These are phyloP conservation scores for Seira sanloemensis DNA, from an alignment of 2,888 invertebrate species.

Conservation along the genomic window DNA sequence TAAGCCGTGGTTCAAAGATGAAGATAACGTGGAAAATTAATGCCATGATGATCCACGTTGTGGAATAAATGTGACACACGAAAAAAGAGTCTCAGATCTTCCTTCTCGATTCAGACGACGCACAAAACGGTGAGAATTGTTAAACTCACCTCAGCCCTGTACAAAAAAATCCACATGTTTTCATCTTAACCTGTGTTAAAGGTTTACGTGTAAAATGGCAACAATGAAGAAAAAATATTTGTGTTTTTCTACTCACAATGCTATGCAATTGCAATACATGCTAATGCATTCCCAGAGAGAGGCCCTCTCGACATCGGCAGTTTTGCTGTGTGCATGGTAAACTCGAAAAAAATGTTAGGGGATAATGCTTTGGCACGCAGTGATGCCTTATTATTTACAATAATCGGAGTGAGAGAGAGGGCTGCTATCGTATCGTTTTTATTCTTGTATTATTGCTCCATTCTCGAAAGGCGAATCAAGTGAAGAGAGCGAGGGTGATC, in stretches of 20 bases:
- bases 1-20: too few relatives aligned
- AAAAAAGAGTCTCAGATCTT: too few relatives aligned
- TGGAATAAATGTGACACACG: too few relatives aligned
- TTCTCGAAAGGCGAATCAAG: constrained; percentile 15
- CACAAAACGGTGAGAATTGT: neutral
- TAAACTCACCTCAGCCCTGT: neutral
- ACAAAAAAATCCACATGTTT: neutral
- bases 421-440: neutral
- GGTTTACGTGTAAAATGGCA: neutral
- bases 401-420: constrained; percentile 3
- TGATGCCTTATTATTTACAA: constrained; percentile 2
- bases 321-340: constrained; percentile 9
- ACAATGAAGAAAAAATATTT: constrained; percentile 12
- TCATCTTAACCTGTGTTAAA: constrained; percentile 2
- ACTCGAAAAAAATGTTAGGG: neutral
- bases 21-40: too few relatives aligned
- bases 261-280: neutral
- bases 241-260: neutral
- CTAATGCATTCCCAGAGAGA: neutral
- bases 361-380: neutral
- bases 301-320: neutral
- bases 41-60: too few relatives aligned
- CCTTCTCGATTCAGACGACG: too few relatives aligned
- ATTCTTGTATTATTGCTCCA: neutral
- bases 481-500: neutral